Base-by-base conservation (phyloP, 2,797 vertebrate genomes). In the Sorex maritimensis region DNA sequence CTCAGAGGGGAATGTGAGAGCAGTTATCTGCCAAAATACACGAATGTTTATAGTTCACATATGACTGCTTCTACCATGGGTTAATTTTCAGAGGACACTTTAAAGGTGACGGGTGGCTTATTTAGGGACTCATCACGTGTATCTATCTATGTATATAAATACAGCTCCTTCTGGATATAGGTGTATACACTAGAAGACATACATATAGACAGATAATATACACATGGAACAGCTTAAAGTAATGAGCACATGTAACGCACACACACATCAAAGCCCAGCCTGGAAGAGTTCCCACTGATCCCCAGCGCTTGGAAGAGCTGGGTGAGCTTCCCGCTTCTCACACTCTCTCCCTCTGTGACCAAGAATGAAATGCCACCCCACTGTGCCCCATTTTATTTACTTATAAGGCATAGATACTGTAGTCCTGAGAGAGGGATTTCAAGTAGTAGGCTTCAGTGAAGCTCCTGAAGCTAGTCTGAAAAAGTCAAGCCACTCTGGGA, bases 71-170 rank as follows among this genome's bases (percentile, higher is more conserved):
- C 90, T 89, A 94, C 94, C 91, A 26, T 69, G 94, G 0, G 93
- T 81, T 94, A 94, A 97, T 96, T 97, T 97, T 96, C 96, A 94
- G 83, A 95, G 97, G 90, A 92, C 94, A 83, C 71, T 95, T 92
- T 67, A 92, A 95, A 75, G 85, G 92, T 94, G 73, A 85, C 28
- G 38, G n/a, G 94, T 89, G 87, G 92, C 93, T 86, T 94, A 92
- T 85, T 94, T 89, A 79, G 94, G 69, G 38, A 63, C 73, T 83
- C 92, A 68, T 88, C 94, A 74, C 1, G 0, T 92, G 86, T 96
- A 89, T 90, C 6, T 95, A 87, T 74, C 30, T 91, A 21, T 30
- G 34, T 2, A 28, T 86, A 73, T 87, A 92, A 95, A 94, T 92
- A 88, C 44, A 41, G 85, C 78, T 92, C 63, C 88, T 93, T 95